Conservation (phyloP, 2,888 invertebrate genomes). For the Drosophila prostipennis region DNA sequence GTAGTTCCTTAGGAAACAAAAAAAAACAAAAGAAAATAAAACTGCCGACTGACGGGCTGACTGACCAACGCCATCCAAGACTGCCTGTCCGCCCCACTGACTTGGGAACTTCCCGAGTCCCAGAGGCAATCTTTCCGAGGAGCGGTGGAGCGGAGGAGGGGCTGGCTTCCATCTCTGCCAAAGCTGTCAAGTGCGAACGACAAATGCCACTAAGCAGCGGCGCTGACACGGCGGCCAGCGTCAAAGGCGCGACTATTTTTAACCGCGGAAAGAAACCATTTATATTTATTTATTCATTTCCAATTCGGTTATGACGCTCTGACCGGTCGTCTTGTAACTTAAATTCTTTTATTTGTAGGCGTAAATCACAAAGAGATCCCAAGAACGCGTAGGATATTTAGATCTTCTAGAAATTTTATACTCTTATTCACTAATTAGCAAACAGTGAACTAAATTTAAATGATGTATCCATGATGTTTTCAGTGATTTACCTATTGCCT, state of each 20-base stretch:
- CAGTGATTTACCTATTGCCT: neutral
- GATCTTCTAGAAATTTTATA: too few species aligned
- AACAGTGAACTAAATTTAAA: neutral
- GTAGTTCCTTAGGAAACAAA: constrained; percentile 36
- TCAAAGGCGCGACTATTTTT: constrained; percentile 64
- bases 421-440: too few species aligned
- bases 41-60: constrained; percentile 45
- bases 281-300: constrained; percentile 41
- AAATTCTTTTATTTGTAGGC: too few species aligned
- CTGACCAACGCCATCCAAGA: constrained; percentile 22
- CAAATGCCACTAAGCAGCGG: constrained; percentile 72
- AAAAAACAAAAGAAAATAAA: constrained; percentile 32
- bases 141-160: constrained; percentile 9
- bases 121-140: constrained; percentile 51
- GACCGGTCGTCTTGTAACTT: constrained; percentile 9
- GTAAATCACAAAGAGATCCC: too few species aligned
- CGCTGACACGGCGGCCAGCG: constrained; percentile 40
- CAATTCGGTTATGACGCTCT: constrained; percentile 27
- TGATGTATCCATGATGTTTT: neutral
- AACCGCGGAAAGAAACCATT: constrained; percentile 73
- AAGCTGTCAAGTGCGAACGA: constrained; percentile 69
- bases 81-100: constrained; percentile 38
- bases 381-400: too few species aligned
- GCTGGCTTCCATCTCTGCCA: constrained; percentile 29
- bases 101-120: constrained; percentile 23